phyloP scores from a whole-genome alignment of 2,888 invertebrate species.

The Exephanes ischioxanthus region DNA sequence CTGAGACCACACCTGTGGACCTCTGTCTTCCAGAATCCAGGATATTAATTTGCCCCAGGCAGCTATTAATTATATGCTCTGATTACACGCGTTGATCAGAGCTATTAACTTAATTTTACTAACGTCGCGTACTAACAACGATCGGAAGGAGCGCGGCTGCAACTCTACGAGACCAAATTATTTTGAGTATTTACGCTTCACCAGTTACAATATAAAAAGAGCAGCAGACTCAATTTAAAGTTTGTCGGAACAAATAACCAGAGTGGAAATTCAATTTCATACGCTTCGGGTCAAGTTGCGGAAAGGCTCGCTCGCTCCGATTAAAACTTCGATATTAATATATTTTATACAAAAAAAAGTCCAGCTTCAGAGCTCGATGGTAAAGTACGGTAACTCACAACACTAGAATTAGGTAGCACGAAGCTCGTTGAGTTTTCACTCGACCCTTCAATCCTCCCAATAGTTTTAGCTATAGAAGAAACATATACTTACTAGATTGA shows the following conservation, averaged over 20 bases:
- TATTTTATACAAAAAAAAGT: conserved; percentile 30
- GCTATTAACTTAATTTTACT: conserved; percentile 31
- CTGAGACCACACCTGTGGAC: conserved; percentile 51
- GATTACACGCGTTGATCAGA: conserved; percentile 7
- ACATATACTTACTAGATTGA: conserved; percentile 3
- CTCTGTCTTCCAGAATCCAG: conserved; percentile 81
- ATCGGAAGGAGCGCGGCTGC: conserved; percentile 23
- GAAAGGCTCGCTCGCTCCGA: not conserved
- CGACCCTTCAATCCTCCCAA: conserved; percentile 38
- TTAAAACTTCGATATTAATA: conserved; percentile 16
- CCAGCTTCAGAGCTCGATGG: conserved; percentile 36
- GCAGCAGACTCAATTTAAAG: not conserved
- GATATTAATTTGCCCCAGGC: conserved; percentile 79
- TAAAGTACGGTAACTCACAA: conserved; percentile 55
- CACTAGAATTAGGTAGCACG: conserved; percentile 51
- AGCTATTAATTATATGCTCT: conserved; percentile 70
- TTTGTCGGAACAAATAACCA: not conserved
- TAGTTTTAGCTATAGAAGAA: conserved; percentile 23
- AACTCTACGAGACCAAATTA: conserved; percentile 58
- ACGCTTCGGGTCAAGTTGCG: not conserved
- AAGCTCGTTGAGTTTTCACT: conserved; percentile 38
- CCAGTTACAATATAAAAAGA: not conserved
- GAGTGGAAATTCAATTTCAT: not conserved
- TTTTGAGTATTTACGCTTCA: conserved; percentile 11
- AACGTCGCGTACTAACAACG: conserved; percentile 19